A percentile compares a stretch with the other conserved stretches of the same genome.
Evolutionary conservation across 2,113 vertebrate species (phyloP).

Genomic region (Podocnemis expansa): DNA sequence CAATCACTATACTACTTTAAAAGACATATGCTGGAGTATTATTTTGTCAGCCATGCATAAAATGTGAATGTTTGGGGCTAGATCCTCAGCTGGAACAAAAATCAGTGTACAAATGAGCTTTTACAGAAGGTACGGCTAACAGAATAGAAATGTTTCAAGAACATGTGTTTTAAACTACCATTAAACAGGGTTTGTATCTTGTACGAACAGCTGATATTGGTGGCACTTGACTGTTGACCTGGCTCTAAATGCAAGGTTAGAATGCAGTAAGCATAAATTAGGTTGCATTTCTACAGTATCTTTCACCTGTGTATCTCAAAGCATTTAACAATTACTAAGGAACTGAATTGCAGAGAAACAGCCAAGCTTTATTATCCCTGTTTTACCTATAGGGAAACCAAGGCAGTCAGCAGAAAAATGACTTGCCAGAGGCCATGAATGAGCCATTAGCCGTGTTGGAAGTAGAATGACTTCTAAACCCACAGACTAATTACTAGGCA

Average conservation of each 20-base stretch:
- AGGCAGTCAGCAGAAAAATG: rapidly evolving
- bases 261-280: not conserved
- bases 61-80: conserved; percentile 30
- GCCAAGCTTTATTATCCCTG: rapidly evolving
- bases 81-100: conserved; percentile 29
- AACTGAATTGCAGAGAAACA: not conserved
- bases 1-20: not conserved
- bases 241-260: not conserved
- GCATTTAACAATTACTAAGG: not conserved
- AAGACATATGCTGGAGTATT: conserved; percentile 38
- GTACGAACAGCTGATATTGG: not conserved
- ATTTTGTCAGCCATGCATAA: conserved; percentile 39
- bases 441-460: not conserved
- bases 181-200: conserved; percentile 1
- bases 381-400: not conserved
- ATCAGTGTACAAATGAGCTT: not conserved
- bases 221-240: not conserved
- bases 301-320: not conserved
- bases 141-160: not conserved
- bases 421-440: not conserved
- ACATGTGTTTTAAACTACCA: not conserved
- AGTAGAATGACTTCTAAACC: not conserved
- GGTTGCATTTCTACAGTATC: not conserved
- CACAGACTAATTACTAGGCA: not conserved
- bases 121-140: not conserved